These are phyloP conservation scores for Pachyramphus minor DNA, from an alignment of 2,113 vertebrate species.

Conservation along the genomic window DNA sequence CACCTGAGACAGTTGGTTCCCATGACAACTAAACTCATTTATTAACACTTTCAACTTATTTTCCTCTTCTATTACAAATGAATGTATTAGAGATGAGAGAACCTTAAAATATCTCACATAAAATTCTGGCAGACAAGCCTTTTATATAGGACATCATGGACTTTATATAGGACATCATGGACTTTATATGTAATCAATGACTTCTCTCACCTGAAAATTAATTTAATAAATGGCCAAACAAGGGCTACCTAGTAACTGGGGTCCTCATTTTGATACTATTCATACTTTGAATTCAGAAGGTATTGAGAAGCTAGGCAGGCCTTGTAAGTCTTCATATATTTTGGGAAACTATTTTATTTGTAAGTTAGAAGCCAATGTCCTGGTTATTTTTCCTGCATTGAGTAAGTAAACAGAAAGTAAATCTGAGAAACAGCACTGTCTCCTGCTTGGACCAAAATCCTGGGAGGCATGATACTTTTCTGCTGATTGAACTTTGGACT, in stretches of 20 bases:
- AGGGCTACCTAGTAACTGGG: not conserved
- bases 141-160: not conserved
- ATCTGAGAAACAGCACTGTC: not conserved
- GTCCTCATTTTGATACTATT: not conserved
- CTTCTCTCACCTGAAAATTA: constrained; percentile 27
- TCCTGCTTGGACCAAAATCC: not conserved
- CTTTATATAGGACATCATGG: not conserved
- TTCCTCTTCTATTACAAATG: constrained; percentile 16
- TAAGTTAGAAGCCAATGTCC: not conserved
- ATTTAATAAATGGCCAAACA: not conserved
- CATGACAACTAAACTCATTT: constrained; percentile 66
- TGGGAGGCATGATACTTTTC: not conserved
- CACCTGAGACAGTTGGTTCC: constrained; percentile 67
- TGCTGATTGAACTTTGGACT: not conserved
- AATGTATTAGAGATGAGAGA: constrained; percentile 22
- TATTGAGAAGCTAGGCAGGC: not conserved
- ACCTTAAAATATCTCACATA: constrained; percentile 32
- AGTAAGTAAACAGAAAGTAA: not conserved
- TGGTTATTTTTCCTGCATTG: not conserved
- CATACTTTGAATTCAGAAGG: not conserved
- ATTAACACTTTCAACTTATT: constrained; percentile 66
- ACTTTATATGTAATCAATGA: not conserved
- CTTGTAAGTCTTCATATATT: not conserved
- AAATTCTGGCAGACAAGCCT: not conserved
- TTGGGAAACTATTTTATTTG: not conserved